Evolutionary conservation across 1,140 invertebrate species (phyloP).

Genomic region (Portunus trituberculatus): DNA sequence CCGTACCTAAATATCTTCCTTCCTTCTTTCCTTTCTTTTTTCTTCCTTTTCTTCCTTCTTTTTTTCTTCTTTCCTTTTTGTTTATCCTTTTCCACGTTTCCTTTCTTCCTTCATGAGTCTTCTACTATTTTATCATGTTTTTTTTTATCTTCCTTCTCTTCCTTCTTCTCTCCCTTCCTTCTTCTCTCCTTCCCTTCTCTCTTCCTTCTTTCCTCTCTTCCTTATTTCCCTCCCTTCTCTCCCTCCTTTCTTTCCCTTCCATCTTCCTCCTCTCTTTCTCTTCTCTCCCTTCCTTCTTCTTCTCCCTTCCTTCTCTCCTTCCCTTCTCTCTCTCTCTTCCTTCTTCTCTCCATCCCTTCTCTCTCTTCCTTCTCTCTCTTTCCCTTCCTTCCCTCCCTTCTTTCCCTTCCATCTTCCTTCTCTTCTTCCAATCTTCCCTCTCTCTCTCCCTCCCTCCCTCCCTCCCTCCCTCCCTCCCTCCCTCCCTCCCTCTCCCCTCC

Average conservation of each 20-base stretch:
- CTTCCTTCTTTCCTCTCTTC: background rate
- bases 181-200: background rate
- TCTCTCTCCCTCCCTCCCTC: background rate
- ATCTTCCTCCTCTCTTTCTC: background rate
- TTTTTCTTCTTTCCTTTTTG: background rate
- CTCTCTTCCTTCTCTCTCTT: background rate
- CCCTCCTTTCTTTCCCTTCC: too few species aligned
- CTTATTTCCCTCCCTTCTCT: too few species aligned
- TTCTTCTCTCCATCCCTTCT: background rate
- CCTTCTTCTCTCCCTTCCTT: background rate
- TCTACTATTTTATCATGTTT: background rate
- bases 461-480: background rate
- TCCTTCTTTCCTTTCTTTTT: background rate
- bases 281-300: background rate
- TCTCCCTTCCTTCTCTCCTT: background rate
- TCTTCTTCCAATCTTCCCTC: background rate
- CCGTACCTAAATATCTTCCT: background rate
- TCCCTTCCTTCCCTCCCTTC: background rate
- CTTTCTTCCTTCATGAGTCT: background rate
- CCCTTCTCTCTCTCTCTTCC: background rate
- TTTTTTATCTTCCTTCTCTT: background rate
- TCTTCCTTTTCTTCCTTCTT: background rate
- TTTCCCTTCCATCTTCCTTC: background rate
- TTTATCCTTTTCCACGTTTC: background rate
- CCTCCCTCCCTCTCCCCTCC: background rate